A percentile compares a stretch with the other conserved stretches of the same genome.
Evolutionary conservation across 2,113 vertebrate species (phyloP).

Genomic region (Neolamprologus cancellatus): DNA sequence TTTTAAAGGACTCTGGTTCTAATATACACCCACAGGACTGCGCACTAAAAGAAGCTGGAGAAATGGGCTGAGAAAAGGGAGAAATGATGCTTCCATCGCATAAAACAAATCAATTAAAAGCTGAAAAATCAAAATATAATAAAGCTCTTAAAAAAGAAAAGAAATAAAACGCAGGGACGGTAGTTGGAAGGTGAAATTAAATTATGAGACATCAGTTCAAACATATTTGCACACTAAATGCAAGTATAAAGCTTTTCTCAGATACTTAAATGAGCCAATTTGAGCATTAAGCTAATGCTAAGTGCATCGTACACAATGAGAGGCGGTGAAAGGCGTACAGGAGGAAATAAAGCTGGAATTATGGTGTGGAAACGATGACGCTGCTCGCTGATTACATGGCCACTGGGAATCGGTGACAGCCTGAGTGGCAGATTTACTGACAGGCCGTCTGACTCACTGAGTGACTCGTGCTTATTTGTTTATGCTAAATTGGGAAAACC

Average conservation of each 20-base stretch:
- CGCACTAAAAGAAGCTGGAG: accelerated
- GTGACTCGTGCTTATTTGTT: not conserved
- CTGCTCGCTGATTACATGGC: not conserved
- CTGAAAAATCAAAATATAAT: not conserved
- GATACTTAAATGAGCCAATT: not conserved
- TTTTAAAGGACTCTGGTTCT: not conserved
- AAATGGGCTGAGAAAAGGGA: not conserved
- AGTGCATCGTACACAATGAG: not conserved
- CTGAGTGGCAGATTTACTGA: not conserved
- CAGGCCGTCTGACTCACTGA: not conserved
- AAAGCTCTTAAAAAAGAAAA: not conserved
- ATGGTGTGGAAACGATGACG: not conserved
- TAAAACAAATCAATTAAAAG: not conserved
- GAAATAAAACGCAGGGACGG: accelerated
- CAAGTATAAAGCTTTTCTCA: not conserved
- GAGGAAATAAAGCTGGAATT: not conserved
- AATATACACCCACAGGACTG: not conserved
- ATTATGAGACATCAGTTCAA: not conserved
- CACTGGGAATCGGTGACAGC: not conserved
- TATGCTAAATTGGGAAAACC: not conserved
- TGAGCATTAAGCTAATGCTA: not conserved
- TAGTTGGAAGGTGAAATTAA: not conserved
- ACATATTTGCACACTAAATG: not conserved
- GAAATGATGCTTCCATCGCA: accelerated
- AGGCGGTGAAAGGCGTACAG: not conserved